Conservation (phyloP, 2,113 vertebrate species). For the Pedionomus torquatus region DNA sequence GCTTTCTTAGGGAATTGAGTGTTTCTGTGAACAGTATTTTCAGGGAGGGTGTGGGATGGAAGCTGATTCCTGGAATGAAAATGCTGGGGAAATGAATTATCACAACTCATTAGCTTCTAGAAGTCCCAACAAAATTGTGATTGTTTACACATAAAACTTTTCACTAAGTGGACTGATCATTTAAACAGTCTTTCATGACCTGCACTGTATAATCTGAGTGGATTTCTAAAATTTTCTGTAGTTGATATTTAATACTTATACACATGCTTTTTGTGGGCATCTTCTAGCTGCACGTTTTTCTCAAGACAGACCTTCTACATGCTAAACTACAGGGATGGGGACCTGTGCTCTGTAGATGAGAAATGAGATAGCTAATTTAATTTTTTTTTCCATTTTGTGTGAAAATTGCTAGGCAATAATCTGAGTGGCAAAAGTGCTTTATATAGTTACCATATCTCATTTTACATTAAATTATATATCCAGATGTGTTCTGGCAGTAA, state of each 20-base stretch:
- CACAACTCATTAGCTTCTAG: conserved; percentile 32
- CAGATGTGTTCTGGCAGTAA: background rate
- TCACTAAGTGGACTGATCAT: background rate
- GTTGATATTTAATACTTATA: background rate
- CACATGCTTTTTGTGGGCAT: background rate
- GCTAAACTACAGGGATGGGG: background rate
- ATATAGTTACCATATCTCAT: background rate
- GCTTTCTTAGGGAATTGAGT: conserved; percentile 60
- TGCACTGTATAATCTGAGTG: background rate
- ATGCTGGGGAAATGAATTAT: conserved; percentile 53
- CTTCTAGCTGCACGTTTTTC: background rate
- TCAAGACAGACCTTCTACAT: background rate
- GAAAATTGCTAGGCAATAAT: background rate
- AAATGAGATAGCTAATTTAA: background rate
- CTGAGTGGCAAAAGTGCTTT: background rate
- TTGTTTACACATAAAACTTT: background rate
- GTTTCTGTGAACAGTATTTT: conserved; percentile 59
- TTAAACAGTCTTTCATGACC: background rate
- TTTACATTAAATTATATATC: background rate
- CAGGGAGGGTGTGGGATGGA: conserved; percentile 48
- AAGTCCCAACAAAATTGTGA: background rate
- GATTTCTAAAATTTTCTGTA: background rate
- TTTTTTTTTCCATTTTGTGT: background rate
- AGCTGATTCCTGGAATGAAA: conserved; percentile 57
- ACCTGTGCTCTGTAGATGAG: background rate